These are phyloP conservation scores for Brenthis hecate DNA, from an alignment of 2,888 invertebrate genomes.

Conservation along the genomic window DNA sequence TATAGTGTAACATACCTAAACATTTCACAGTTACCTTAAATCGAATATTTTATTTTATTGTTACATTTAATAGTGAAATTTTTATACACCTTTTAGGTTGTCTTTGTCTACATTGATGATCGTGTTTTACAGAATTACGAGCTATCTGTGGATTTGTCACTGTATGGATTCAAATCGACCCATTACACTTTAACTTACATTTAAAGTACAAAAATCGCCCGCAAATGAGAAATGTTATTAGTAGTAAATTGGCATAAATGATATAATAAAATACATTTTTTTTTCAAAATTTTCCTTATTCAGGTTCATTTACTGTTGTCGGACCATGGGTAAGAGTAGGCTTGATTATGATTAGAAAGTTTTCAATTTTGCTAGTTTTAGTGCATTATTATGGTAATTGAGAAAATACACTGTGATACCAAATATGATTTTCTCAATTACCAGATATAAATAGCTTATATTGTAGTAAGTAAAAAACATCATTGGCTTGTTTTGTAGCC, in stretches of 20 bases:
- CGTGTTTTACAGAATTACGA: conserved; percentile 43
- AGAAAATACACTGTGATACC: conserved; percentile 15
- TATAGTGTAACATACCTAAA: too few relatives aligned
- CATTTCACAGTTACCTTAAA: too few relatives aligned
- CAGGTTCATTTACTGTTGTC: conserved; percentile 43
- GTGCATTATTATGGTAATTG: conserved; percentile 14
- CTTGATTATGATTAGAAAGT: conserved; percentile 27
- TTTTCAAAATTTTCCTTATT: conserved; percentile 44
- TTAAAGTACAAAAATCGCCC: conserved; percentile 25
- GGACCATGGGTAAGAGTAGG: conserved; percentile 46
- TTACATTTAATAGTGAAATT: too few relatives aligned
- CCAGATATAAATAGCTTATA: conserved; percentile 13
- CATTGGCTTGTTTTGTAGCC: conserved; percentile 24
- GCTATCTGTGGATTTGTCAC: conserved; percentile 35
- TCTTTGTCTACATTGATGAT: conserved; percentile 12
- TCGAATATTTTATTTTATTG: too few relatives aligned
- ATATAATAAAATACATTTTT: not conserved
- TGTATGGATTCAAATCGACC: conserved; percentile 40
- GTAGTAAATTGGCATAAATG: conserved; percentile 22
- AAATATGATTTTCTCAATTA: conserved; percentile 6
- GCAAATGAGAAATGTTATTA: not conserved
- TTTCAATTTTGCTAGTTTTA: conserved; percentile 29
- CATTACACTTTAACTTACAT: conserved; percentile 44
- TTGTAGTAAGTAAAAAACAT: conserved; percentile 14
- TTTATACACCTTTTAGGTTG: not conserved